Base-by-base conservation (phyloP, 2,888 invertebrate genomes). In the Polydrusus cervinus region DNA sequence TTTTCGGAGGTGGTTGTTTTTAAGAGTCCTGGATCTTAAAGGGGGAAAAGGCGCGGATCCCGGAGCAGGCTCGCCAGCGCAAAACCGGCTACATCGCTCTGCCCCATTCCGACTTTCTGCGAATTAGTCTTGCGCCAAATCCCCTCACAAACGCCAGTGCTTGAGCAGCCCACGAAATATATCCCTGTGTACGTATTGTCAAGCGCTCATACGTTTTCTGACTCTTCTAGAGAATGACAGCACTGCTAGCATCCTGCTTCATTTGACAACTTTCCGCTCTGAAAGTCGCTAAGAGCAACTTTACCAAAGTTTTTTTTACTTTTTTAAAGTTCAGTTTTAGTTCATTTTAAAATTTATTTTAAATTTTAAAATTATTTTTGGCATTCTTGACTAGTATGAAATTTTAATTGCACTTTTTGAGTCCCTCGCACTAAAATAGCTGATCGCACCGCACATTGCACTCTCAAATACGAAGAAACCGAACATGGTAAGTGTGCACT, bases 1-100 rank as follows among this genome's bases (percentile, higher is more conserved):
- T 67, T 71, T 69, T 71, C 25, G 74, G 49, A 72, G 68, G 68
- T 75, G 61, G 71, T 61, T 70, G 57, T 66, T 75, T 75, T 75
- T 75, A 66, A 75, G 75, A 53, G 62, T 16, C 57, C 51, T 38
- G 70, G 65, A 71, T 75, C 75, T 75, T 75, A 72, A 47, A 76
- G 68, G 69, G 67, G 69, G 75, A 74, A 76, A 78, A 77, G 82
- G 70, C 82, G 84, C 84, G 84, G 84, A 85, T 40, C 61, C 85
- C 85, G 85, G 86, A 85, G 84, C 85, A 85, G 83, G 82, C 82
- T 82, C 83, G 80, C 83, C 81, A 82, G 84, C 84, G 85, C 85
- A 85, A 81, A 81, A 84, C 84, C 80, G 82, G 82, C 81, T 79
- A 79, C 78, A 83, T 83, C 78, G 78, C 79, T 84, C 84, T 84